Evolutionary conservation across 2,888 invertebrate genomes (phyloP).

Genomic region (Macrosiphum euphorbiae): DNA sequence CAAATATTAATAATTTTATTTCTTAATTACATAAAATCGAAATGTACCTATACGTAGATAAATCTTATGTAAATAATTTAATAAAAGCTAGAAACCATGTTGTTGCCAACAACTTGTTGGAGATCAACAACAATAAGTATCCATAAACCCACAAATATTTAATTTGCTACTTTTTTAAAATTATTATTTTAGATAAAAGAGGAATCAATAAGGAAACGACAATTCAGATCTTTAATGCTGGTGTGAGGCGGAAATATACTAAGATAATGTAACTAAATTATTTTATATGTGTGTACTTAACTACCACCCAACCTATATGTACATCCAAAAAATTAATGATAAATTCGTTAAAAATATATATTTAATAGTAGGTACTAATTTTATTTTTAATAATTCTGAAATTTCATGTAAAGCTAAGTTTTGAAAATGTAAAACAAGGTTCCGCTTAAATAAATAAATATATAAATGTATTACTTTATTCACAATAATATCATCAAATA

Average conservation of each 20-base stretch:
- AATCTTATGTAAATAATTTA: background rate
- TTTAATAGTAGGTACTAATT: background rate
- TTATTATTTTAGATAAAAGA: background rate
- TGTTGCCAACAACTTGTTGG: background rate
- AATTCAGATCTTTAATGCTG: background rate
- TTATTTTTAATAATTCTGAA: background rate
- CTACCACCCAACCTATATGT: background rate
- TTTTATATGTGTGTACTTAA: background rate
- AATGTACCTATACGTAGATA: background rate
- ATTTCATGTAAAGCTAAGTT: too few species aligned
- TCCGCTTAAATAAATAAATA: too few species aligned
- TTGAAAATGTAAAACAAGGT: too few species aligned
- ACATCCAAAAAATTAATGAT: background rate
- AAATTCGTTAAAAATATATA: background rate
- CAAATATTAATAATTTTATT: background rate
- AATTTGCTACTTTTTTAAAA: background rate
- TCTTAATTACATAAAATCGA: background rate
- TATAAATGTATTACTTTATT: too few species aligned
- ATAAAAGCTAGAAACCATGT: background rate
- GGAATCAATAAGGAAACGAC: background rate
- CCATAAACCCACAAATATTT: background rate
- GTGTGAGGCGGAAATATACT: background rate
- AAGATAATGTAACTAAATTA: background rate
- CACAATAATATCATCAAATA: too few species aligned
- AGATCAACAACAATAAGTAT: background rate